phyloP scores from a whole-genome alignment of 2,113 vertebrate species.

The Agapornis roseicollis region DNA sequence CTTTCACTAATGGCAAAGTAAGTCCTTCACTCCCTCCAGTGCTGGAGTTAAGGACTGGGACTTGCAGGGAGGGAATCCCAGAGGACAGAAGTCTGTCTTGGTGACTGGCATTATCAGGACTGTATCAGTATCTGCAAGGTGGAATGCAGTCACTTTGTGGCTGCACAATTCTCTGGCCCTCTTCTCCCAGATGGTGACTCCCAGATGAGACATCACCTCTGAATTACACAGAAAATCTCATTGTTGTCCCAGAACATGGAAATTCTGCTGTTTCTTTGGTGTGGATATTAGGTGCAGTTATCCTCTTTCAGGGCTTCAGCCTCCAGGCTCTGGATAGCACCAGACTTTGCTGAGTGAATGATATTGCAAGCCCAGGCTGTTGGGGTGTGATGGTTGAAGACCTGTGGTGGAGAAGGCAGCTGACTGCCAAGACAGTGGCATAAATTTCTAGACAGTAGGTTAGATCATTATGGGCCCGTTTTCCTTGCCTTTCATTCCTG shows the following conservation, averaged over 20 bases:
- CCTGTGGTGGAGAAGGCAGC: not conserved
- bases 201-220: not conserved
- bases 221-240: not conserved
- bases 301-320: not conserved
- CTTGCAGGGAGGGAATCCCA: not conserved
- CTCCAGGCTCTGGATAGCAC: not conserved
- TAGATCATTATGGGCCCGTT: not conserved
- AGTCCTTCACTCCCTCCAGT: not conserved
- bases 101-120: not conserved
- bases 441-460: not conserved
- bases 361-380: fast-evolving
- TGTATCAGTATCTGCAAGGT: fast-evolving
- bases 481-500: not conserved
- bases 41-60: not conserved
- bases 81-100: not conserved
- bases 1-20: not conserved
- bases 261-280: not conserved
- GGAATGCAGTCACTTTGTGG: not conserved
- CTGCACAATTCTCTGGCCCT: not conserved
- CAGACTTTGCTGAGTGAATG: not conserved
- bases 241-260: not conserved
- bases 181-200: not conserved
- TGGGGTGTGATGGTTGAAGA: not conserved
- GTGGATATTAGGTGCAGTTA: not conserved
- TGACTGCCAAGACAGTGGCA: not conserved